phyloP scores from a whole-genome alignment of 2,113 vertebrate genomes.

The Athene noctua region DNA sequence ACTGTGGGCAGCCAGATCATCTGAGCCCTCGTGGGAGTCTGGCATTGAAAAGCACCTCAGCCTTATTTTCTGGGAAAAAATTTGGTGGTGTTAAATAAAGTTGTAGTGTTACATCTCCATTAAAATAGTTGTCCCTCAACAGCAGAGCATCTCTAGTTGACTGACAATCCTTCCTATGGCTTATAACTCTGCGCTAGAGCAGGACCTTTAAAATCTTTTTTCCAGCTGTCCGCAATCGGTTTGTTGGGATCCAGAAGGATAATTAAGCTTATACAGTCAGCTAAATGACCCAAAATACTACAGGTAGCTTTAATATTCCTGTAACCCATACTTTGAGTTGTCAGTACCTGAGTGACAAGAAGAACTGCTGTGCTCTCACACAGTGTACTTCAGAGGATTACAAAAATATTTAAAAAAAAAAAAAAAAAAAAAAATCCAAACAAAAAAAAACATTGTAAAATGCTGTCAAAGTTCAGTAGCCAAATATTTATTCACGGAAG shows the following conservation, averaged over 20 bases:
- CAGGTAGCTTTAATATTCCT: neutral
- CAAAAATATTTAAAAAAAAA: neutral
- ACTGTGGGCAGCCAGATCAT: neutral
- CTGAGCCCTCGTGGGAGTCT: neutral
- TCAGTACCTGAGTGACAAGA: neutral
- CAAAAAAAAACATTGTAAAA: neutral
- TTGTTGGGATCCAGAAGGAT: neutral
- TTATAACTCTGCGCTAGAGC: neutral
- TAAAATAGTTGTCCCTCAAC: neutral
- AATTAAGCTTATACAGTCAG: neutral
- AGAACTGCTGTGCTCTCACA: neutral
- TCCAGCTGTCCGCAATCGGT: fast-evolving
- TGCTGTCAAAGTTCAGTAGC: neutral
- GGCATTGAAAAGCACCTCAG: neutral
- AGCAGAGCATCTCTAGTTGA: neutral
- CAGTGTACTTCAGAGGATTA: neutral
- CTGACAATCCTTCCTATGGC: neutral
- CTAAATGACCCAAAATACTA: neutral
- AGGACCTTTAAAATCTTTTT: neutral
- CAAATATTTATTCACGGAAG: neutral
- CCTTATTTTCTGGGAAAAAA: neutral
- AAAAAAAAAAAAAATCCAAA: neutral
- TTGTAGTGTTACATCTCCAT: fast-evolving
- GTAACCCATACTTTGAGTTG: neutral
- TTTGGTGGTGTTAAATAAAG: neutral